Conservation (phyloP, 2,888 invertebrate species). For the Hetaerina titia region DNA sequence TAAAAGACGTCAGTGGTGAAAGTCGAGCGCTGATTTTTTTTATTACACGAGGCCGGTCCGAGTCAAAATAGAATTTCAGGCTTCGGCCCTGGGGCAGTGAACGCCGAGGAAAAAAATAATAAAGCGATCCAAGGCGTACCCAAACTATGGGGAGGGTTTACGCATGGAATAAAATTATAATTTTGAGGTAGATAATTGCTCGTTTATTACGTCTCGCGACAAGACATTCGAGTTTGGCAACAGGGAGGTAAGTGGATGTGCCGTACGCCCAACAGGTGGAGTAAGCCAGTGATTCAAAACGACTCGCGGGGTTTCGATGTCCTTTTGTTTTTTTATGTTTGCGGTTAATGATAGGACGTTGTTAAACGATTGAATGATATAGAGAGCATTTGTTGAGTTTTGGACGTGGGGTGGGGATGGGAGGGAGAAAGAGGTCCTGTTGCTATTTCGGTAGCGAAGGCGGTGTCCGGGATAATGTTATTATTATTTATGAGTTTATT, state of each 20-base stretch:
- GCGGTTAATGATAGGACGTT: slow-evolving; percentile 29
- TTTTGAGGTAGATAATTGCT: background rate
- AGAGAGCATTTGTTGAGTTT: slow-evolving; percentile 27
- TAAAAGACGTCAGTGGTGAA: slow-evolving; percentile 51
- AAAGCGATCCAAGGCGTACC: slow-evolving; percentile 27
- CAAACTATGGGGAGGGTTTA: background rate
- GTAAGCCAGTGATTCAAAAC: background rate
- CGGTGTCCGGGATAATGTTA: background rate
- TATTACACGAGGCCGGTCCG: background rate
- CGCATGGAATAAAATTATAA: slow-evolving; percentile 30
- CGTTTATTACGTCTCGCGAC: slow-evolving; percentile 32
- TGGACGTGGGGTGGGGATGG: background rate
- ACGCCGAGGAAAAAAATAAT: background rate
- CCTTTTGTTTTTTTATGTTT: slow-evolving; percentile 24
- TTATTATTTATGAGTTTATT: slow-evolving; percentile 29
- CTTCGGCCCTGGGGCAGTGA: background rate
- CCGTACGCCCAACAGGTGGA: slow-evolving; percentile 25
- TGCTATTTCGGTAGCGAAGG: slow-evolving; percentile 39
- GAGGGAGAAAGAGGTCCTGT: background rate
- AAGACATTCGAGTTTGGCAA: slow-evolving; percentile 32
- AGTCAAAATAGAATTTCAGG: slow-evolving; percentile 12
- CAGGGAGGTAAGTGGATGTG: slow-evolving; percentile 10
- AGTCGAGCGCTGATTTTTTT: slow-evolving; percentile 37
- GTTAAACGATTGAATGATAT: slow-evolving; percentile 23
- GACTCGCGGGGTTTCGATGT: background rate